Evolutionary conservation across 2,888 invertebrate genomes (phyloP), one percentile per base, ranked within the genome.

Genomic region (Lepetodrilus schrolli): DNA sequence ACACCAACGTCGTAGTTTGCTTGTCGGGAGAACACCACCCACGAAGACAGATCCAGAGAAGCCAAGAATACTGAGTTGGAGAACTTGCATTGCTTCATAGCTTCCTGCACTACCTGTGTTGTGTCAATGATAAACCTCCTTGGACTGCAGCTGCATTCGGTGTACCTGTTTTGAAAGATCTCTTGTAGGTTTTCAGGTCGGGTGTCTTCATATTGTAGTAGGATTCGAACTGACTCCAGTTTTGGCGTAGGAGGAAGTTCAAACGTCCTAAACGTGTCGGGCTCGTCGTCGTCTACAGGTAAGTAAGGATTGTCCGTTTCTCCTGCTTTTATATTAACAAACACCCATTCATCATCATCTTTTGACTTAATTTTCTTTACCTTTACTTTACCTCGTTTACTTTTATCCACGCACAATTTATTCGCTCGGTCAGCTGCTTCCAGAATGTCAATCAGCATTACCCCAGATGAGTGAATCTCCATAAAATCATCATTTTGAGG

Each of bases 51-150:
- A 34, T 78, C 78, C 4, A 49, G 36, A 17, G 21, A 30, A 8
- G 17, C 10, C 17, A 47, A 20, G 37, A 49, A 36, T 34, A 43
- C 20, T 26, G 36, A 65, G 49, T 70, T 37, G 20, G 38, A 37
- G 4, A n/a, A 20, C 23, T 70, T 48, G 7, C 72, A 76, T 8
- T 66, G 66, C 37, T 49, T 51, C 3, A 73, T 5, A 7, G 48
- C 36, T 17, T 47, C 34, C 20, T 49, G 49, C 17, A 79, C 74
- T 5, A 21, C 69, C 13, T 80, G 76, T 1, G 81, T 80, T 20
- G 83, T 82, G 38, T 83, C 78, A 10, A 84, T 70, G 13, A 81
- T 21, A 48, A 83, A 84, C 48, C 82, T 82, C 66, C 84, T 69
- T 7, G 84, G 84, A 20, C 79, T 77, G 36, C 82, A 83, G 5